Evolutionary conservation across 1,140 invertebrate species (phyloP).

Genomic region (Octopus bimaculoides): DNA sequence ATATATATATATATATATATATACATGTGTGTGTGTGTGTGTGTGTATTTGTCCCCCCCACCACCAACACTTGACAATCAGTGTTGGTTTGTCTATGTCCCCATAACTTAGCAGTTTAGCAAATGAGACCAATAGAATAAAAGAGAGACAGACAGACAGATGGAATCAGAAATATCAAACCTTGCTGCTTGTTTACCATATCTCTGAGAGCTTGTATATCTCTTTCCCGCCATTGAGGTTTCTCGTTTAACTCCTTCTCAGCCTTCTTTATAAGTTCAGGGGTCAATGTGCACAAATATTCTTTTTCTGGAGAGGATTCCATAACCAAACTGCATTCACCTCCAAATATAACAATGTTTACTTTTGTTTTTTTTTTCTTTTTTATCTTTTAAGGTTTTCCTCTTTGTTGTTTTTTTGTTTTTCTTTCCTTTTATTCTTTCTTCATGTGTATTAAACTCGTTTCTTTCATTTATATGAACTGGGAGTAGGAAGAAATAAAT

Average conservation of each 20-base stretch:
- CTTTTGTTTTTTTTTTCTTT: too few species aligned
- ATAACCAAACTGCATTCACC: not conserved
- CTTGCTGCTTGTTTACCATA: slow-evolving; percentile 46
- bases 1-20: not conserved
- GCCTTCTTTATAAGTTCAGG: slow-evolving; percentile 50
- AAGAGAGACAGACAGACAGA: not conserved
- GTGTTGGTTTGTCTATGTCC: too few species aligned
- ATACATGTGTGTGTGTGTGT: not conserved
- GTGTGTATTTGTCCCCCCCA: not conserved
- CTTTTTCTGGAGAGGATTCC: slow-evolving; percentile 11
- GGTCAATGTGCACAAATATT: slow-evolving; percentile 48
- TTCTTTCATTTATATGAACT: too few species aligned
- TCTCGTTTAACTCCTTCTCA: slow-evolving; percentile 54
- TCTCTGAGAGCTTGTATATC: slow-evolving; percentile 56
- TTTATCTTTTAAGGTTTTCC: too few species aligned
- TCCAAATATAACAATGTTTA: too few species aligned
- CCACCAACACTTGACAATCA: too few species aligned
- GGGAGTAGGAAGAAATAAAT: too few species aligned
- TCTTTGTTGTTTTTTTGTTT: too few species aligned
- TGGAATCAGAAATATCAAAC: slow-evolving; percentile 23
- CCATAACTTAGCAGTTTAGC: too few species aligned
- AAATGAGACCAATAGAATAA: not conserved
- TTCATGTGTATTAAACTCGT: too few species aligned
- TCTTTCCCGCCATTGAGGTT: slow-evolving; percentile 48
- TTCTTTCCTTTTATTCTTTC: too few species aligned